Evolutionary conservation across 2,113 vertebrate genomes (phyloP).

Genomic region (Thymallus thymallus): DNA sequence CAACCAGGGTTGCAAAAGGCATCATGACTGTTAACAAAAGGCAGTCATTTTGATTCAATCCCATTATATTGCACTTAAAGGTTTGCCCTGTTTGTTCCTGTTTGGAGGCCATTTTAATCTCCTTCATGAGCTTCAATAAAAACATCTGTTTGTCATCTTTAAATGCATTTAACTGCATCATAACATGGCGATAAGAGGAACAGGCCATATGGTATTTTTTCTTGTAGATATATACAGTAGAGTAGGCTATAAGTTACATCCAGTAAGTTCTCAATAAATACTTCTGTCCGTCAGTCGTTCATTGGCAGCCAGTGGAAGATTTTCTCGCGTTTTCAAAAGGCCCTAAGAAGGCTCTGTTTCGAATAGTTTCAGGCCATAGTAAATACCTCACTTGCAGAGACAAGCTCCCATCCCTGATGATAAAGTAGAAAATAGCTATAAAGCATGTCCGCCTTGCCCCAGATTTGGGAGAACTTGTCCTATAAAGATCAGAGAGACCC

Average conservation of each 20-base stretch:
- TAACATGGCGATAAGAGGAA: slow-evolving; percentile 41
- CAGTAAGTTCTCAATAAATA: too few relatives aligned
- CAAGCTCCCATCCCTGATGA: slow-evolving; percentile 21
- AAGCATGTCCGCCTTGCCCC: background rate
- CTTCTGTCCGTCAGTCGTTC: background rate
- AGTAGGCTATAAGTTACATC: too few relatives aligned
- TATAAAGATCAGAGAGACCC: background rate
- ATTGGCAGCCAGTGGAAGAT: background rate
- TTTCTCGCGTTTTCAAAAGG: slow-evolving; percentile 5
- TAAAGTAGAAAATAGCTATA: slow-evolving; percentile 17
- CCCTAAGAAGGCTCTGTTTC: background rate
- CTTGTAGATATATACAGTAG: too few relatives aligned
- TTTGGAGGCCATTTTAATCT: slow-evolving; percentile 42
- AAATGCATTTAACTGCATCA: slow-evolving; percentile 41
- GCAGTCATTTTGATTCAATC: slow-evolving; percentile 46
- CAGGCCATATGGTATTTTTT: slow-evolving; percentile 10
- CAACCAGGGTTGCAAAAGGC: slow-evolving; percentile 32
- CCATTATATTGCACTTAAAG: slow-evolving; percentile 44
- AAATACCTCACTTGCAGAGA: slow-evolving; percentile 47
- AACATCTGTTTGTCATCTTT: slow-evolving; percentile 47
- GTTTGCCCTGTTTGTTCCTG: slow-evolving; percentile 42
- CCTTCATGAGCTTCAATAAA: slow-evolving; percentile 6
- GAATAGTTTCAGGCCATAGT: slow-evolving; percentile 24
- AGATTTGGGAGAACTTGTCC: background rate
- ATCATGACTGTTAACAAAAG: slow-evolving; percentile 56